These are phyloP conservation scores for Pangasius larnaudii DNA, from an alignment of 2,797 vertebrate species.

Conservation along the genomic window DNA sequence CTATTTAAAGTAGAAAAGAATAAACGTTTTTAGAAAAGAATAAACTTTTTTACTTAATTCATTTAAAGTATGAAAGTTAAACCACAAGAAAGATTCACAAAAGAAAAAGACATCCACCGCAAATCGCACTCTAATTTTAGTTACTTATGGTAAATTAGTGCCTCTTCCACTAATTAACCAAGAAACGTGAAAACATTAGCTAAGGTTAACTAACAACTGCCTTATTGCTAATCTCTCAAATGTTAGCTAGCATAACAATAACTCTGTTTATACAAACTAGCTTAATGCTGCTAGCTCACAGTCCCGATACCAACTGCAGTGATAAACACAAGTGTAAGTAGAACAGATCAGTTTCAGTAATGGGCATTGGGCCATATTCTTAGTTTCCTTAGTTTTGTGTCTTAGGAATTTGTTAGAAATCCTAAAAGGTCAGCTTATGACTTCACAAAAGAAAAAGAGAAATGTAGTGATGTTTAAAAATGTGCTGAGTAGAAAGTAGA, in stretches of 20 bases:
- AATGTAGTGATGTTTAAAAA: not conserved
- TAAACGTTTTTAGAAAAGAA: too few species aligned
- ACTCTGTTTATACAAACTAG: not conserved
- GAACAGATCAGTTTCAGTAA: not conserved
- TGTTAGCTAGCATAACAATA: not conserved
- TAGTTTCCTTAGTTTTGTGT: not conserved
- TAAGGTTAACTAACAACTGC: not conserved
- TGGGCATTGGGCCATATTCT: not conserved
- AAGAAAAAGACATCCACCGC: not conserved
- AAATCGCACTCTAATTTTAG: not conserved
- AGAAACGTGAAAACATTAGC: not conserved
- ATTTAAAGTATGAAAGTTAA: not conserved
- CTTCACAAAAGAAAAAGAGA: too few species aligned
- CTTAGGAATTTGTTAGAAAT: not conserved
- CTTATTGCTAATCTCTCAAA: not conserved
- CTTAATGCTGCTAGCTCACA: not conserved
- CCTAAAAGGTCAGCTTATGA: not conserved
- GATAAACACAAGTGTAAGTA: not conserved
- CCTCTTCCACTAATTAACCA: not conserved
- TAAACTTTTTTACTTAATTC: not conserved
- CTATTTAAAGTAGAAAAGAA: not conserved
- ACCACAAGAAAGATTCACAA: not conserved
- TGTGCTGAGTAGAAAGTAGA: not conserved
- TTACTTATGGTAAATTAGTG: not conserved
- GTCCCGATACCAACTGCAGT: not conserved